Base-by-base conservation (phyloP, 2,113 vertebrate genomes). In the Felis chaus region DNA sequence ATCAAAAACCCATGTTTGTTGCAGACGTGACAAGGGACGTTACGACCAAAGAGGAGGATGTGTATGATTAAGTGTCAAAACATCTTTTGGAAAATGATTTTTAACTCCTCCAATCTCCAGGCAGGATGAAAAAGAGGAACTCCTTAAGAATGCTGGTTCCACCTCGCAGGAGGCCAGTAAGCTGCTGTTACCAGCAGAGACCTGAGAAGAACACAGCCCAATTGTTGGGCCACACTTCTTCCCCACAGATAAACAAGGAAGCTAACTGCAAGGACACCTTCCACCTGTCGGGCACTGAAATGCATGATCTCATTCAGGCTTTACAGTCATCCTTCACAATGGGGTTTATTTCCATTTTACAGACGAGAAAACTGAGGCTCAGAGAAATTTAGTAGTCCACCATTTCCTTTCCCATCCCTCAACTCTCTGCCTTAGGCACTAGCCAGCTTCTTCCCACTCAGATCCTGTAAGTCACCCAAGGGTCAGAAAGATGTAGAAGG, bases 21-120 rank as follows among this genome's bases (percentile, higher is more conserved):
- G 74, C 80, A 82, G 74, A 90, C 9, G 41, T 71, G 69, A 79
- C 89, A 85, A 91, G 84, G 16, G 53, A 80, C 96, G 80, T 95
- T 96, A 84, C 90, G 97, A 39, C 83, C 63, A 82, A 91, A 93
- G 53, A 91, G 39, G 50, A 96, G 23, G 36, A 41, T 96, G 21
- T 71, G 39, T 94, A 66, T 98, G 97, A 96, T 97, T 96, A 96
- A 96, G 95, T 91, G 95, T 94, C 97, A 95, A 95, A 95, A 92
- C 25, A 21, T 91, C 89, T 88, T 96, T 97, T 91, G 90, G 89
- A 96, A 93, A 97, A 92, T 91, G 69, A 39, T 89, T 92, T 95
- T 97, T 89, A 95, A 96, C 80, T 94, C 92, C 50, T 96, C 80
- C 91, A 91, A 71, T 97, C 83, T 97, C 79, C 53, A 5, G 29